Percentiles rank a stretch among this genome's conserved stretches.
Conservation (phyloP, 1,140 invertebrate genomes). For the Dendroctonus ponderosae region DNA sequence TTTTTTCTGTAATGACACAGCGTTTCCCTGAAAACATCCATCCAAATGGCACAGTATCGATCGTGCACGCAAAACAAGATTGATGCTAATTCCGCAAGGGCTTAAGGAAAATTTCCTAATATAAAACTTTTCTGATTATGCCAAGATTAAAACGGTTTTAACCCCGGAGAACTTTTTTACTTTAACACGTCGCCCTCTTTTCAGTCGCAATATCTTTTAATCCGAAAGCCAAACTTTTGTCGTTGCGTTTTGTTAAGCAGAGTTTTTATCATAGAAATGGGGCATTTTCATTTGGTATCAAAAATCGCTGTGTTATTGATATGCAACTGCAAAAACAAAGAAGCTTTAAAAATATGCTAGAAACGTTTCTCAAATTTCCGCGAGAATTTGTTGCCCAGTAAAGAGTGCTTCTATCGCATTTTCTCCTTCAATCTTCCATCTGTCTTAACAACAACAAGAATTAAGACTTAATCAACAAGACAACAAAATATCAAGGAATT, state of each 20-base stretch:
- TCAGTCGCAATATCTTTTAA: conserved; percentile 11
- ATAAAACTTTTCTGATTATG: conserved; percentile 23
- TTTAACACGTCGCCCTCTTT: conserved; percentile 18
- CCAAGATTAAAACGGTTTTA: conserved; percentile 22
- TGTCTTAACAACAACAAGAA: too few species aligned
- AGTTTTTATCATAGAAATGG: conserved; percentile 4
- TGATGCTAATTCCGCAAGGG: conserved; percentile 4
- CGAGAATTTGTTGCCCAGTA: too few species aligned
- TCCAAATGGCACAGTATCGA: conserved; percentile 1
- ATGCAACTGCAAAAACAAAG: too few species aligned
- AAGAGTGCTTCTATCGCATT: too few species aligned
- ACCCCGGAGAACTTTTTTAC: conserved; percentile 10
- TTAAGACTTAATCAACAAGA: too few species aligned
- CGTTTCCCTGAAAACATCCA: too few species aligned
- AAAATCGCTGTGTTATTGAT: too few species aligned
- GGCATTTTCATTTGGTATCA: too few species aligned
- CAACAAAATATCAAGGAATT: too few species aligned
- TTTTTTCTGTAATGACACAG: conserved; percentile 1
- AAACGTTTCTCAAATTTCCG: too few species aligned
- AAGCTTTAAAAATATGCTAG: too few species aligned
- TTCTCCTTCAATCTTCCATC: too few species aligned
- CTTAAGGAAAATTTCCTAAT: conserved; percentile 15
- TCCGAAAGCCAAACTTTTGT: conserved; percentile 12
- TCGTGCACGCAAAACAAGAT: background rate
- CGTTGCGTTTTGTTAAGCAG: conserved; percentile 8